Base-by-base conservation (phyloP, 2,797 vertebrate species). In the Xerus rutilus region DNA sequence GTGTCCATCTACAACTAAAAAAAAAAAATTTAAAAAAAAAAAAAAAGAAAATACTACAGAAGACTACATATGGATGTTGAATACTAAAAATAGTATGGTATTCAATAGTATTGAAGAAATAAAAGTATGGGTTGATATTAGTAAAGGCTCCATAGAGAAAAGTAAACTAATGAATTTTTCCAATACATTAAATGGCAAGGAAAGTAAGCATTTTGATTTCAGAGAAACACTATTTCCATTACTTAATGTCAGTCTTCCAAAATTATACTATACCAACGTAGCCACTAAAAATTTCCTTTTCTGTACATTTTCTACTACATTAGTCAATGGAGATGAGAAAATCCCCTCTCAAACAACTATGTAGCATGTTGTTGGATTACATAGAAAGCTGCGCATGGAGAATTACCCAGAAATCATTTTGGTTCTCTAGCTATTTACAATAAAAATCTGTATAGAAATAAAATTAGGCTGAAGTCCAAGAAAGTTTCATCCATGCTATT, bases 191-290 rank as follows among this genome's bases (percentile, higher is more conserved):
- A 54, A 57, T 64, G 70, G 39, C 54, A 91, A 43, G 62, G 49
- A 82, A 96, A 86, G 47, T 45, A 70, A 89, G 65, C 25, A 45
- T 89, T 54, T 93, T 82, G 85, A 70, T 94, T 90, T 64, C 69
- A 54, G 85, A 74, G 67, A 82, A 94, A 84, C 62, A 57, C 54
- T 84, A 70, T 54, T 91, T 76, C 62, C 17, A 9, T 78, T 81
- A 69, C 17, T 88, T 65, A 86, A 73, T 35, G 18, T 87, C 70
- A 94, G 9, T 65, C 77, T 95, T 95, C 28, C 28, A 94, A 93
- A 95, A 96, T 54, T 82, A 39, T 54, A 76, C 17, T 81, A 4
- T 32, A 17, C 11, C 35, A 89, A 91, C 69, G 79, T 7, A 95
- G 21, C 59, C 54, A 94, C 4, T 57, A 23, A 82, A 57, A 21